Base-by-base conservation (phyloP, 2,888 invertebrate species). In the Microplitis deprimator region DNA sequence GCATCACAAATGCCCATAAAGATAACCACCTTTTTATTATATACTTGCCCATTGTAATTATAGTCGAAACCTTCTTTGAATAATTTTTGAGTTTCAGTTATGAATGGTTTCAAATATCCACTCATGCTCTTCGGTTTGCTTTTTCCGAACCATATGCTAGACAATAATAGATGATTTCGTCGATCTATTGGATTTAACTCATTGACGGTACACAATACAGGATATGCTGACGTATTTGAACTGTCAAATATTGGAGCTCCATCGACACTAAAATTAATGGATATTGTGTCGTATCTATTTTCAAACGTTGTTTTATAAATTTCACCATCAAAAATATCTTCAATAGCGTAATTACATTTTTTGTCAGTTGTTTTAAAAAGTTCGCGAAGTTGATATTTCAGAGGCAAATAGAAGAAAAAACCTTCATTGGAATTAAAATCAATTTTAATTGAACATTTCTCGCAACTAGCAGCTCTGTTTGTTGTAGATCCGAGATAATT, bases 281-380 rank as follows among this genome's bases (percentile, higher is more conserved):
- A 76, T 50, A 78, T 77, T 62, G 71, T 77, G 41, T 79, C 38
- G 41, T 41, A 41, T 8, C 10, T 41, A 16, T 29, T 40, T 16
- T 41, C 16, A 13, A 76, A 60, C 16, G 70, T 17, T 68, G 77
- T 74, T 74, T 73, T 74, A 72, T 79, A 80, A 16, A 74, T 50
- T 6, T 50, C 13, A 8, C 79, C 80, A 77, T 81, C 82, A 71
- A 72, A 80, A 39, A 80, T 82, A 61, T 82, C 80, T 70, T 81
- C 80, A 6, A 80, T 20, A 38, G 70, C 71, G 17, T 69, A 41
- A n/a, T n/a, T n/a, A n/a, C n/a, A n/a, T n/a, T n/a, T n/a, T n/a
- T n/a, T n/a, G n/a, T n/a, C n/a, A n/a, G n/a, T n/a, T n/a, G n/a
- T n/a, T n/a, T n/a, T n/a, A n/a, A n/a, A n/a, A n/a, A n/a, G n/a